Evolutionary conservation across 1,140 invertebrate genomes (phyloP).

Genomic region (Anagrus nilaparvatae): DNA sequence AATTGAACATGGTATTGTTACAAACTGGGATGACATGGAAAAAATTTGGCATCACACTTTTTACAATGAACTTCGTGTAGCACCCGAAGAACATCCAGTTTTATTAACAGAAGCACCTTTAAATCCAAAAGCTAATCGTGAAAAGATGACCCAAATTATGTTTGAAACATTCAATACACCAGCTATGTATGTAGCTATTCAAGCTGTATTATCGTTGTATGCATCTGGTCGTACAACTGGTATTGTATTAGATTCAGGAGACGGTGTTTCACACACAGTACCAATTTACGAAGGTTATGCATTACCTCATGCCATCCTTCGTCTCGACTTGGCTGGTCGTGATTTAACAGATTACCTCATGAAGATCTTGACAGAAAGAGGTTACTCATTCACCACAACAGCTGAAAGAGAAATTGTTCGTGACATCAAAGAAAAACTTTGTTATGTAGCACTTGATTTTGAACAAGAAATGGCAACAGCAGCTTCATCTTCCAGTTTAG

Average conservation of each 20-base stretch:
- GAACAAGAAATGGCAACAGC: constrained; percentile 85
- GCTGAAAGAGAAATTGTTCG: constrained; percentile 67
- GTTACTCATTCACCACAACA: constrained; percentile 48
- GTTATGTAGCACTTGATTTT: constrained; percentile 58
- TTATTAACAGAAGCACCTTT: constrained; percentile 78
- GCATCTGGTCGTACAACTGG: constrained; percentile 81
- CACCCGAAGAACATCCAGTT: constrained; percentile 83
- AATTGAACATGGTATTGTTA: constrained; percentile 90
- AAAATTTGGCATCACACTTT: constrained; percentile 96
- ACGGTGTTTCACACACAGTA: constrained; percentile 86
- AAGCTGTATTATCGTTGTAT: constrained; percentile 78
- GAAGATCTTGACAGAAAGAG: constrained; percentile 60
- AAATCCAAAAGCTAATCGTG: constrained; percentile 83
- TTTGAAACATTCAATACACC: constrained; percentile 91
- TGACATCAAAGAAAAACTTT: constrained; percentile 68
- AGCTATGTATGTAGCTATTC: constrained; percentile 88
- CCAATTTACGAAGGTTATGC: constrained; percentile 55
- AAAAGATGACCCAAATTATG: constrained; percentile 95
- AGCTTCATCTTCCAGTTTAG: constrained; percentile 63
- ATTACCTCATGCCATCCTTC: constrained; percentile 66
- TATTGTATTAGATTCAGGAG: constrained; percentile 66
- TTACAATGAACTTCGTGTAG: constrained; percentile 92
- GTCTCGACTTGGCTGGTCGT: constrained; percentile 81
- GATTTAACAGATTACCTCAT: constrained; percentile 66
- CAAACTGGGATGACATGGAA: constrained; percentile 97